Conservation (phyloP, 2,797 vertebrate species). For the Zenarchopterus dispar region DNA sequence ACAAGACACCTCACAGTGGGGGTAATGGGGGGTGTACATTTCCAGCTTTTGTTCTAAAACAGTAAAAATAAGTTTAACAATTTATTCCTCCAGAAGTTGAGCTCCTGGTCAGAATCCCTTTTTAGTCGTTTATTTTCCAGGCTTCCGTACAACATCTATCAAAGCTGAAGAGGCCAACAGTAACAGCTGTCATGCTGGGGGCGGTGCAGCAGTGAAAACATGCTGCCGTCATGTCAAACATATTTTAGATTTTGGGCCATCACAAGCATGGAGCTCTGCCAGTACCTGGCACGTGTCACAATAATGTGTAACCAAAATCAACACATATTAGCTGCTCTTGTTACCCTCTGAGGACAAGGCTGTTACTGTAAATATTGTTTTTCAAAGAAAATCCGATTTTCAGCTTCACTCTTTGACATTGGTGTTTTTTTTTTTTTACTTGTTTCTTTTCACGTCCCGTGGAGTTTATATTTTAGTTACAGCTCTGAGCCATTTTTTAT, state of each 20-base stretch:
- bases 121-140: conserved; percentile 16
- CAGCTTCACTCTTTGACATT: conserved; percentile 24
- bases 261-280: conserved; percentile 25
- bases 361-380: conserved; percentile 8
- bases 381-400: conserved; percentile 18
- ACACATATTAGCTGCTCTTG: conserved; percentile 27
- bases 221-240: conserved; percentile 49
- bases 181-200: conserved; percentile 41
- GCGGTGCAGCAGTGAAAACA: conserved; percentile 39
- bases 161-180: conserved; percentile 29
- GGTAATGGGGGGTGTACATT: conserved; percentile 26
- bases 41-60: conserved; percentile 38
- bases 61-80: conserved; percentile 10
- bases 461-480: not conserved
- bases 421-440: not conserved
- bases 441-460: not conserved
- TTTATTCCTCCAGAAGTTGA: conserved; percentile 16
- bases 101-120: conserved; percentile 14
- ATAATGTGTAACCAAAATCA: conserved; percentile 50
- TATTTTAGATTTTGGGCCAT: conserved; percentile 32
- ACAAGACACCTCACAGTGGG: conserved; percentile 38
- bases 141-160: conserved; percentile 18
- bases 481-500: too few species aligned
- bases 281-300: conserved; percentile 41
- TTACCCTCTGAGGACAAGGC: conserved; percentile 12